Conservation (phyloP, 2,113 vertebrate species). For the Gadus chalcogrammus region DNA sequence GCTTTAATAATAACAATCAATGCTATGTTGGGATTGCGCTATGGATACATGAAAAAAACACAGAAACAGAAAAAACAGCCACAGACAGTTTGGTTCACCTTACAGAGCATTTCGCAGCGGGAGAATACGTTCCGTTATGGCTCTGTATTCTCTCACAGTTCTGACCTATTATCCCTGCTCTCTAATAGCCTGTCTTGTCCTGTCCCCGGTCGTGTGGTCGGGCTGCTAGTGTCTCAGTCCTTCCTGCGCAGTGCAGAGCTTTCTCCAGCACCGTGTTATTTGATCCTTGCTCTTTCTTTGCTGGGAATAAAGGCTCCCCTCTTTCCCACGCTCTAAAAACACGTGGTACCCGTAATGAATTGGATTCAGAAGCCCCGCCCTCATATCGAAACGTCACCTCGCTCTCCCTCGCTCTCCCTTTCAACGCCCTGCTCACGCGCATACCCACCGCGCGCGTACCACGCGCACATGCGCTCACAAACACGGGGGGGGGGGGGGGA, state of each 20-base stretch:
- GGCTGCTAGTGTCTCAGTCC: conserved; percentile 26
- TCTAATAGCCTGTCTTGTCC: conserved; percentile 31
- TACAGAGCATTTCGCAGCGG: no score
- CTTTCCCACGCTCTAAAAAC: conserved; percentile 98
- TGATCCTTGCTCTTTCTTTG: conserved; percentile 82
- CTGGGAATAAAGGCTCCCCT: conserved; percentile 98
- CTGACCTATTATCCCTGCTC: no score
- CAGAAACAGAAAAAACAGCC: no score
- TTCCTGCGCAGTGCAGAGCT: conserved; percentile 53
- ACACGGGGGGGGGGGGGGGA: background rate
- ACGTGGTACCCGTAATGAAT: conserved; percentile 91
- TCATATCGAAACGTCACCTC: conserved; percentile 68
- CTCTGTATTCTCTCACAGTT: no score
- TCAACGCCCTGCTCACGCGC: conserved; percentile 7
- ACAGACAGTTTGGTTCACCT: no score
- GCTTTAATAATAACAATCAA: no score
- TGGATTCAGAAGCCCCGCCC: conserved; percentile 82
- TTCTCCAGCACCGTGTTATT: conserved; percentile 74
- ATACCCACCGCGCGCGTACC: conserved; percentile 26
- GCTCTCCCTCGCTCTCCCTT: conserved; percentile 35
- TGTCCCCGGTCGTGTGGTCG: conserved; percentile 52
- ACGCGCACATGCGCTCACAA: background rate
- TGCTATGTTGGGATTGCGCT: no score
- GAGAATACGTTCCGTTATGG: no score
- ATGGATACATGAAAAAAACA: no score